These are phyloP conservation scores for Oncopodura yosiiana DNA, from an alignment of 1,140 invertebrate genomes.

Conservation along the genomic window DNA sequence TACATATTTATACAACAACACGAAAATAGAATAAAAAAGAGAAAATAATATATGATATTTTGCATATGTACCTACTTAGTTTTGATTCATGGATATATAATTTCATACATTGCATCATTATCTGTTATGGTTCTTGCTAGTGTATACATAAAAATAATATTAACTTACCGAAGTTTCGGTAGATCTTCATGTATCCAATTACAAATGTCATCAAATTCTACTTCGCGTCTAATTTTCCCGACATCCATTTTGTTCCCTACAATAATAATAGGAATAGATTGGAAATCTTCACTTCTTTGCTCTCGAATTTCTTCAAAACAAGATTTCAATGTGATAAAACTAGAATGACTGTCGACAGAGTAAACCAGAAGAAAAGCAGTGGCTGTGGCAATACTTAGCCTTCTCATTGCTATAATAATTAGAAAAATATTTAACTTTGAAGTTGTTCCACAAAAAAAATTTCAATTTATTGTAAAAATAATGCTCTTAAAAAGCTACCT, in stretches of 20 bases:
- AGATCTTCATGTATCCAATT: constrained; percentile 69
- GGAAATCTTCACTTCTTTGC: constrained; percentile 42
- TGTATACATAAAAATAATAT: constrained; percentile 4
- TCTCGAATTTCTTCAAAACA: constrained; percentile 44
- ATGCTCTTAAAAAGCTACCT: constrained; percentile 55
- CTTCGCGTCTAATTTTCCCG: constrained; percentile 41
- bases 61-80: too few relatives aligned
- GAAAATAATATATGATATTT: too few relatives aligned
- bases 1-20: too few relatives aligned
- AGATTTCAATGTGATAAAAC: constrained; percentile 13
- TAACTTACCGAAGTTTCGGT: constrained; percentile 53
- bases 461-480: constrained; percentile 44
- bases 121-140: too few relatives aligned
- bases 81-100: too few relatives aligned
- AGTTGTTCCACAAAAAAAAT: constrained; percentile 42
- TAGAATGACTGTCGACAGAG: constrained; percentile 56
- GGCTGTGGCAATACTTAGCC: constrained; percentile 76
- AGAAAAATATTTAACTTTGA: constrained; percentile 28
- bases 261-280: constrained; percentile 35
- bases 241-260: constrained; percentile 29
- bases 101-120: too few relatives aligned
- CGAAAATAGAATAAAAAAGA: too few relatives aligned
- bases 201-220: constrained; percentile 62
- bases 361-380: constrained; percentile 84
- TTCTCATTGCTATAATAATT: constrained; percentile 40